A percentile compares a stretch with the other conserved stretches of the same genome.
These are phyloP conservation scores for Mimumesa dahlbomi DNA, from an alignment of 2,888 invertebrate species.

Conservation along the genomic window DNA sequence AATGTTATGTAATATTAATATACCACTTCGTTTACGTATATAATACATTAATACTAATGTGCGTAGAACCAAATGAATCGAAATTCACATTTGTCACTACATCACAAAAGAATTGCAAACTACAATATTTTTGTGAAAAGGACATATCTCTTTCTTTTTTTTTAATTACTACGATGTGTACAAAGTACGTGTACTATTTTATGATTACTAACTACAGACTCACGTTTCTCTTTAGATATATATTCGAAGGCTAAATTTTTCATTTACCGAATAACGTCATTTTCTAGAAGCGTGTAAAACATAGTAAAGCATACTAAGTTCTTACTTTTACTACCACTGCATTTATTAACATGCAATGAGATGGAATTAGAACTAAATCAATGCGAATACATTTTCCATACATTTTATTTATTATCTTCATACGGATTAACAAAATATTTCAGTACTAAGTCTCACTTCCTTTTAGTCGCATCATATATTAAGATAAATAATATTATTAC, in stretches of 20 bases:
- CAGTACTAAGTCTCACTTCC: constrained; percentile 30
- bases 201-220: too few relatives aligned
- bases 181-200: too few relatives aligned
- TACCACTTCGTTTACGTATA: neutral
- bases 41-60: too few relatives aligned
- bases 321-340: constrained; percentile 2
- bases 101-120: neutral
- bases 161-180: too few relatives aligned
- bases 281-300: too few relatives aligned
- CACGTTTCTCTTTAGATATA: too few relatives aligned
- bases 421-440: constrained; percentile 31
- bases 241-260: too few relatives aligned
- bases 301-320: neutral
- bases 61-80: too few relatives aligned
- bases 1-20: neutral
- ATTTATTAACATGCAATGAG: constrained; percentile 35
- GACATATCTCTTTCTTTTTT: too few relatives aligned
- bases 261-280: too few relatives aligned
- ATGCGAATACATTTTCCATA: constrained; percentile 29
- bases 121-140: too few relatives aligned
- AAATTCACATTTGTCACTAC: neutral
- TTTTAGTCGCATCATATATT: constrained; percentile 14
- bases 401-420: constrained; percentile 13
- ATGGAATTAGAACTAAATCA: constrained; percentile 61
- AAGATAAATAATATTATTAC: constrained; percentile 28